phyloP scores from a whole-genome alignment of 1,140 invertebrate genomes.

The Calycopis cecrops region DNA sequence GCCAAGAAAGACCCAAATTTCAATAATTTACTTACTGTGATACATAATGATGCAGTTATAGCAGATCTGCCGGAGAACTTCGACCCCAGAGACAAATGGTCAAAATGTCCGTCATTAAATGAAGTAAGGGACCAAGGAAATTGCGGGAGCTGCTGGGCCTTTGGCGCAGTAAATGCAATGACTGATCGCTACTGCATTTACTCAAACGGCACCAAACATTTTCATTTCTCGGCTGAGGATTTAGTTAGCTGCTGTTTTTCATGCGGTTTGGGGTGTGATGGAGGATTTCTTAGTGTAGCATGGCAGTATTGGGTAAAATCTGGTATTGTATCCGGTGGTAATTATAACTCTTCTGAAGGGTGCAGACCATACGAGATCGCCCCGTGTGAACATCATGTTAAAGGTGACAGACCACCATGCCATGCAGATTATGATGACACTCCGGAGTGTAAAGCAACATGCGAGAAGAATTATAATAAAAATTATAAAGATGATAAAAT shows the following conservation, averaged over 20 bases:
- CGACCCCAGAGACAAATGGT: slow-evolving; percentile 87
- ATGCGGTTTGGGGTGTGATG: no score
- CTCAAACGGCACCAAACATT: slow-evolving; percentile 4
- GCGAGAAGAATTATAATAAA: neutral
- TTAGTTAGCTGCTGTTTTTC: neutral
- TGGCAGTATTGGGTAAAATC: neutral
- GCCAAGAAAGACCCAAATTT: no score
- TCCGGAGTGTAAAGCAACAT: neutral
- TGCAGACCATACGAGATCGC: neutral
- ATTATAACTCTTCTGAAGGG: no score
- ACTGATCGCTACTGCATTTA: slow-evolving; percentile 92
- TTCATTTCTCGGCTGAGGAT: slow-evolving; percentile 9
- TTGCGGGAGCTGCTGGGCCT: slow-evolving; percentile 87
- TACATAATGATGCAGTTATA: no score
- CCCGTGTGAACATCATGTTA: neutral
- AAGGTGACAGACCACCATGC: no score
- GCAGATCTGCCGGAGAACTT: no score
- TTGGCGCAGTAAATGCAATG: slow-evolving; percentile 95
- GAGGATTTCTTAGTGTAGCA: no score
- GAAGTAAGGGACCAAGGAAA: slow-evolving; percentile 87
- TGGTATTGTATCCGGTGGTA: slow-evolving; percentile 3
- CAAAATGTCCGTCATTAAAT: slow-evolving; percentile 87
- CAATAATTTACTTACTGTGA: no score
- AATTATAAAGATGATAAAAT: neutral
- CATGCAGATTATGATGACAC: no score